phyloP scores from a whole-genome alignment of 1,140 invertebrate species.

The Cardiocondyla obscurior region DNA sequence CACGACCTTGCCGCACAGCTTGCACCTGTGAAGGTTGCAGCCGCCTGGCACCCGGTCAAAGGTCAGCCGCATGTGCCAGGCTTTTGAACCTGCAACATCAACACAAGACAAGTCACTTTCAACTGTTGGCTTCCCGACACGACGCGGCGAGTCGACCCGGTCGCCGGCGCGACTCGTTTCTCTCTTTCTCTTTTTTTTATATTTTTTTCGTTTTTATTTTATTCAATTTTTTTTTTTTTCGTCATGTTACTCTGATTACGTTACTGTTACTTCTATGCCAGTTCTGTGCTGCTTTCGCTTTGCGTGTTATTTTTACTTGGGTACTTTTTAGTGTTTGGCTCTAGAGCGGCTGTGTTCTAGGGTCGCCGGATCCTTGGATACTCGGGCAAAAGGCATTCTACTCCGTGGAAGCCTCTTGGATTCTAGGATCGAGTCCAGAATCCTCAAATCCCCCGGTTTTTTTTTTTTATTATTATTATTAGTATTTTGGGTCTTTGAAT shows the following conservation, averaged over 20 bases:
- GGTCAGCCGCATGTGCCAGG: slow-evolving; percentile 95
- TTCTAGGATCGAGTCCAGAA: slow-evolving; percentile 48
- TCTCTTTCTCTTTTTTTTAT: slow-evolving; percentile 55
- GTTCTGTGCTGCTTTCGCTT: slow-evolving; percentile 35
- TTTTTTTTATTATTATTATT: too few species aligned
- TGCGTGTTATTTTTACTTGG: slow-evolving; percentile 25
- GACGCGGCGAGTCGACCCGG: slow-evolving; percentile 71
- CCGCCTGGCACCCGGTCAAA: slow-evolving; percentile 94
- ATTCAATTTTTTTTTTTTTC: slow-evolving; percentile 30
- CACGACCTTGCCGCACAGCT: slow-evolving; percentile 95
- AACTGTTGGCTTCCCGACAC: slow-evolving; percentile 78
- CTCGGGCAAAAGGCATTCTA: slow-evolving; percentile 15
- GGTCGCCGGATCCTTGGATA: slow-evolving; percentile 55
- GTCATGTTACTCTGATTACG: slow-evolving; percentile 41
- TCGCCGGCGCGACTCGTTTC: slow-evolving; percentile 57
- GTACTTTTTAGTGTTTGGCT: slow-evolving; percentile 30
- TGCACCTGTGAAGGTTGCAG: slow-evolving; percentile 94
- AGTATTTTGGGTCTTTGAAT: slow-evolving; percentile 48
- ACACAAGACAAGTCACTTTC: slow-evolving; percentile 86
- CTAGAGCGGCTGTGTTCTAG: slow-evolving; percentile 25
- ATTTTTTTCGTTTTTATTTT: slow-evolving; percentile 34
- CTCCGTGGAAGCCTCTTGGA: slow-evolving; percentile 36
- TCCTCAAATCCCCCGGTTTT: slow-evolving; percentile 40
- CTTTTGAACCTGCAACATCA: slow-evolving; percentile 93
- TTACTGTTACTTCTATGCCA: slow-evolving; percentile 39